These are phyloP conservation scores for Hymenopus coronatus DNA, from an alignment of 2,888 invertebrate species.

Conservation along the genomic window DNA sequence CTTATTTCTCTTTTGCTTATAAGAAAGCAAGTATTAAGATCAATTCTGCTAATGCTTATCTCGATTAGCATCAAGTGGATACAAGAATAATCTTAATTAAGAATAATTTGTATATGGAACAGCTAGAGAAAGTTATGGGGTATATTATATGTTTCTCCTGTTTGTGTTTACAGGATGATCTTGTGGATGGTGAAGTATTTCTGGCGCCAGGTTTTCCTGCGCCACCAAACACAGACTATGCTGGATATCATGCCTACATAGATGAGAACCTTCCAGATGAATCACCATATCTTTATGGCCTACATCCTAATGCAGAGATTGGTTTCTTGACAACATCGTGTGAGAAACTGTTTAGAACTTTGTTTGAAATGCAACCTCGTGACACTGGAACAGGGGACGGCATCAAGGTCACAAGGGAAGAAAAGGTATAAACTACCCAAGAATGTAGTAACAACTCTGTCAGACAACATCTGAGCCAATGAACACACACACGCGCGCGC, in stretches of 20 bases:
- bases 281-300: conserved; percentile 85
- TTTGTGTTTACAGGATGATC: conserved; percentile 48
- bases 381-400: conserved; percentile 71
- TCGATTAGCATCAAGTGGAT: too few species aligned
- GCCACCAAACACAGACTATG: conserved; percentile 85
- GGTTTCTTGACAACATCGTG: conserved; percentile 86
- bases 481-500: too few species aligned
- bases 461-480: too few species aligned
- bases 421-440: too few species aligned
- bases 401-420: conserved; percentile 73
- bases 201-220: conserved; percentile 80
- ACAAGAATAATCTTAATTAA: too few species aligned
- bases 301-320: conserved; percentile 94
- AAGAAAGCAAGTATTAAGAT: too few species aligned
- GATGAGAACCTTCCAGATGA: conserved; percentile 84
- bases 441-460: too few species aligned
- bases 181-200: conserved; percentile 63
- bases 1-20: too few species aligned
- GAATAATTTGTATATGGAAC: too few species aligned
- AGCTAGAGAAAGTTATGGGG: too few species aligned
- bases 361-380: conserved; percentile 88
- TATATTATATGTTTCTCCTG: not conserved
- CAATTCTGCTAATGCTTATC: too few species aligned
- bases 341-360: conserved; percentile 76
- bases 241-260: conserved; percentile 82